Evolutionary conservation across 2,113 vertebrate species (phyloP).

Genomic region (Neotragus pygmaeus): DNA sequence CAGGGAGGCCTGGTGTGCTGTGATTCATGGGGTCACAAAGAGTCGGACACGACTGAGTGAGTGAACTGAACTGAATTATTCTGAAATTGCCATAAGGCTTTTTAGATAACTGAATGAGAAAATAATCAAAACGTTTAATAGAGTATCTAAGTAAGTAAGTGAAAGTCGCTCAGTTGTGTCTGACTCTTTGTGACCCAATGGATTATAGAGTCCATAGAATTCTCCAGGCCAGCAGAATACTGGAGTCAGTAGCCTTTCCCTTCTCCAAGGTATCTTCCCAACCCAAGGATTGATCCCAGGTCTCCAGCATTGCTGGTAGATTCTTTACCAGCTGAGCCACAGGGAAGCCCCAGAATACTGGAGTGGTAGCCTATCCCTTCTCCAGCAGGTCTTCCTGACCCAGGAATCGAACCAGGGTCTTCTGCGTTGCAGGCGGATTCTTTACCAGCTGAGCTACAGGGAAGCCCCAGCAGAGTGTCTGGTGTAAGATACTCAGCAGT

Average conservation of each 20-base stretch:
- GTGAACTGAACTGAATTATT: not conserved
- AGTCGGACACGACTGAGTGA: too few relatives aligned
- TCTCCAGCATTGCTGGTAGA: not conserved
- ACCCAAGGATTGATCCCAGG: too few relatives aligned
- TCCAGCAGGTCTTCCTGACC: too few relatives aligned
- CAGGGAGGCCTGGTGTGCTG: too few relatives aligned
- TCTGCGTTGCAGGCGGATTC: not conserved
- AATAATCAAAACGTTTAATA: not conserved
- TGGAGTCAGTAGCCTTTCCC: not conserved
- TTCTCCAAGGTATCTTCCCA: not conserved
- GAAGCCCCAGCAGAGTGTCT: not conserved
- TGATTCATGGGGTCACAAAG: fast-evolving
- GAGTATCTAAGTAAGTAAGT: not conserved
- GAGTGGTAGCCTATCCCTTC: too few relatives aligned
- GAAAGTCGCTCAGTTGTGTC: fast-evolving
- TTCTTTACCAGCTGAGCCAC: too few relatives aligned
- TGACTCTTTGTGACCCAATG: fast-evolving
- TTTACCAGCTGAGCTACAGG: not conserved
- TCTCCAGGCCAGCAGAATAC: not conserved
- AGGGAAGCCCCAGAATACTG: too few relatives aligned
- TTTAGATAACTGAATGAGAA: not conserved
- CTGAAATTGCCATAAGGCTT: not conserved
- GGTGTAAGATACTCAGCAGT: not conserved
- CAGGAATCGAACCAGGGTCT: fast-evolving
- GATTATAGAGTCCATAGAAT: not conserved